These are phyloP conservation scores for Limulus polyphemus DNA, from an alignment of 2,888 invertebrate species.

Conservation along the genomic window DNA sequence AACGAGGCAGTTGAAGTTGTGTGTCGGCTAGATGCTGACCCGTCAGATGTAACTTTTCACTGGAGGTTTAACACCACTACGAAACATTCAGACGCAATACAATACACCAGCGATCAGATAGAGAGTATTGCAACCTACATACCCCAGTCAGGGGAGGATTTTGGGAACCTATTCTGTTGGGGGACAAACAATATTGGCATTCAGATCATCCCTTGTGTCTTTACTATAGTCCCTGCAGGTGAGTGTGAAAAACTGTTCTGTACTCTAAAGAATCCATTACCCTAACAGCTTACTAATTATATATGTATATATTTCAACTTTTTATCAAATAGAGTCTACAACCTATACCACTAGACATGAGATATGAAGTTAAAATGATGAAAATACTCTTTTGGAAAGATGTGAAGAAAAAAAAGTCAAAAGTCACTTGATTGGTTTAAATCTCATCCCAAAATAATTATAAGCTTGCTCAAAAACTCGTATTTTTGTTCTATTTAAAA, in stretches of 20 bases:
- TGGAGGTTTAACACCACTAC: constrained; percentile 85
- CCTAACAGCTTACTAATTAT: no score
- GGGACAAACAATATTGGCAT: constrained; percentile 65
- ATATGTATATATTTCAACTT: no score
- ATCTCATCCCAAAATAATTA: no score
- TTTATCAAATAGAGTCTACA: no score
- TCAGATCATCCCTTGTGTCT: constrained; percentile 74
- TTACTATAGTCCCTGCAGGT: constrained; percentile 86
- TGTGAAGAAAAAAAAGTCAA: no score
- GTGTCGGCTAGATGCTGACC: constrained; percentile 27
- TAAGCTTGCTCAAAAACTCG: no score
- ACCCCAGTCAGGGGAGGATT: constrained; percentile 77
- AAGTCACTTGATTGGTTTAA: no score
- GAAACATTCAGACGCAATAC: constrained; percentile 12
- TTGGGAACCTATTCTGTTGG: constrained; percentile 75
- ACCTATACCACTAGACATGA: no score
- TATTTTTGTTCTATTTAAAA: no score
- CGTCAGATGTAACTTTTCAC: constrained; percentile 54
- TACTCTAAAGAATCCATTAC: no score
- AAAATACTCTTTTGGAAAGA: no score
- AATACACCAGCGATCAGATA: constrained; percentile 43
- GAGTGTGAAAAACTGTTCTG: background rate
- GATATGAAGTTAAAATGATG: no score
- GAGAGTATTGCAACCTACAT: constrained; percentile 73
- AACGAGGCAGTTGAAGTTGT: constrained; percentile 23